Evolutionary conservation across 92 coral and sea anemone species (phyloP), one percentile per base, ranked within the genome.

Genomic region (Galaxea fascicularis): DNA sequence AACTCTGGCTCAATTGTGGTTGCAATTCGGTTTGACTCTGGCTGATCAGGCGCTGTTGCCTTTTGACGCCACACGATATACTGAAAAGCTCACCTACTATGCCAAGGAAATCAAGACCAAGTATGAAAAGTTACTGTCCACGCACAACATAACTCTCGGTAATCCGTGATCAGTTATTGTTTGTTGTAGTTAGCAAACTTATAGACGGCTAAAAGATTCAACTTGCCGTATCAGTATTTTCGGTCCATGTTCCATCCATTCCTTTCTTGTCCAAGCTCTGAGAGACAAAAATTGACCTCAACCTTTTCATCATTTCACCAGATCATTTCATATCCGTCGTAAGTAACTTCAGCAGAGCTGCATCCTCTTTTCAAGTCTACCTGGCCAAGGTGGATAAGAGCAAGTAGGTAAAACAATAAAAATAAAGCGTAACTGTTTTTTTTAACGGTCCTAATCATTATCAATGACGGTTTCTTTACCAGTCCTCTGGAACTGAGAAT

Each of bases 1-100:
- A 27, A 85, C 95, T 1, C 64, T 93, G 1, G 71, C 94, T 10
- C 97, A 93, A 68, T 73, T 93, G 16, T 93, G 97, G 97, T 70
- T 89, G 1, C 90, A 85, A 75, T 47, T 93, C 26, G 82, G 83
- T 45, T 45, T 85, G 30, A 30, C 71, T 0, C 86, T 93, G 71
- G 91, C 93, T 41, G 93, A 91, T 44, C 77, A 87, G 71, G 71
- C 81, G 65, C 26, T 93, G 53, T 44, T 93, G 49, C 95, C 97
- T 1, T 91, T 93, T 77, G 86, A 91, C 86, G 66, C 88, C 87
- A 62, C 90, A 57, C 88, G 88, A 7, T 93, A 80, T 41, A 93
- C 94, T 4, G 79, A 79, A 49, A 65, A 53, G 60, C 76, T 93
- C 15, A 52, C 67, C 21, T 64, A 52, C 29, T 87, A 89, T 63